Evolutionary conservation across 2,888 invertebrate genomes (phyloP).

Genomic region (Allolobophora icterica): DNA sequence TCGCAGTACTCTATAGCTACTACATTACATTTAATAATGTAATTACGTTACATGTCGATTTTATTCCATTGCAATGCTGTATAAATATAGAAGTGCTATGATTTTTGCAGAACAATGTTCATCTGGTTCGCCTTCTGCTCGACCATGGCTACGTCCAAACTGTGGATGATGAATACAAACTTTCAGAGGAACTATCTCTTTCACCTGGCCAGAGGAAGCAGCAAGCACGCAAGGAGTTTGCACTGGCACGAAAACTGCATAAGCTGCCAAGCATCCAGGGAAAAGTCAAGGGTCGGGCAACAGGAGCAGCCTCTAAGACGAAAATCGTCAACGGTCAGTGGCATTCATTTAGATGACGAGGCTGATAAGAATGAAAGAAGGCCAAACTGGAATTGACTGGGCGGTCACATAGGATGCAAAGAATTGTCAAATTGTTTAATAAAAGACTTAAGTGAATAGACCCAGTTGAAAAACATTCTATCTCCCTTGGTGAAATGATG

Average conservation of each 20-base stretch:
- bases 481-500: too few relatives aligned
- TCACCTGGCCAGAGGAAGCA: slow-evolving; percentile 33
- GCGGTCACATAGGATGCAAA: background rate
- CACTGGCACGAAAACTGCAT: slow-evolving; percentile 13
- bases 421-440: background rate
- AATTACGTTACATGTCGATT: background rate
- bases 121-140: slow-evolving; percentile 63
- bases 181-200: slow-evolving; percentile 23
- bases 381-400: background rate
- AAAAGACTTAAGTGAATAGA: too few relatives aligned
- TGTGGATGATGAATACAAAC: slow-evolving; percentile 42
- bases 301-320: background rate
- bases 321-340: slow-evolving; percentile 13
- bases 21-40: background rate
- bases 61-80: background rate
- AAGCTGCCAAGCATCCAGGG: slow-evolving; percentile 11
- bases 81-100: background rate
- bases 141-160: slow-evolving; percentile 58
- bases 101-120: slow-evolving; percentile 61
- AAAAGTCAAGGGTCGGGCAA: background rate
- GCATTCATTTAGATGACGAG: background rate
- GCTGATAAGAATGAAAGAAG: too few relatives aligned
- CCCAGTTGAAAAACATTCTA: too few relatives aligned
- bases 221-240: slow-evolving; percentile 33
- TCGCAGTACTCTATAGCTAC: too few relatives aligned